Conservation (phyloP, 2,888 invertebrate genomes). For the Nezara viridula region DNA sequence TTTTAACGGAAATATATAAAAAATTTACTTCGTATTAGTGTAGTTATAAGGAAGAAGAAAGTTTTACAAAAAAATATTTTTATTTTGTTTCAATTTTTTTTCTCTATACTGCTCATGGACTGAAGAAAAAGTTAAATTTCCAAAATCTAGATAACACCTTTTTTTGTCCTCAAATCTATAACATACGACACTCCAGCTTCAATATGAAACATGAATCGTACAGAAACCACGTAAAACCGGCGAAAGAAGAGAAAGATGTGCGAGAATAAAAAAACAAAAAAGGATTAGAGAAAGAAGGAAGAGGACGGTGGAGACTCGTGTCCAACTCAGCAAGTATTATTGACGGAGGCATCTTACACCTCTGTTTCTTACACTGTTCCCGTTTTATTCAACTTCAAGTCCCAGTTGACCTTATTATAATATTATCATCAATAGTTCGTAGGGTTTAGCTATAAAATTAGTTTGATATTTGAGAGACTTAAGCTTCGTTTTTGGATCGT, state of each 20-base stretch:
- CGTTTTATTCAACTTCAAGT: conserved; percentile 19
- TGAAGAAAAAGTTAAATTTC: no score
- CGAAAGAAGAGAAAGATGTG: neutral
- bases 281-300: neutral
- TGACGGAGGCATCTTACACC: neutral
- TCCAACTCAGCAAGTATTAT: conserved; percentile 38
- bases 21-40: no score
- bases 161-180: neutral
- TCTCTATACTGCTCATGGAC: neutral
- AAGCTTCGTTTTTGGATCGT: no score
- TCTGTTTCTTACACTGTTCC: neutral
- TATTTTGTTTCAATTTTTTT: no score
- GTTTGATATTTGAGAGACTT: no score
- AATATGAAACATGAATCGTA: neutral
- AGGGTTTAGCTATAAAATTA: no score
- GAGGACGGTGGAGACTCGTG: neutral
- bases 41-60: no score
- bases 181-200: neutral
- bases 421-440: neutral
- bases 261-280: neutral
- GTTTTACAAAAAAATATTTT: no score
- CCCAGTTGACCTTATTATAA: neutral
- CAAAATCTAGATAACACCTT: no score
- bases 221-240: neutral
- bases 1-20: no score